These are phyloP conservation scores for Fratercula arctica DNA, from an alignment of 2,797 vertebrate species.

Conservation along the genomic window DNA sequence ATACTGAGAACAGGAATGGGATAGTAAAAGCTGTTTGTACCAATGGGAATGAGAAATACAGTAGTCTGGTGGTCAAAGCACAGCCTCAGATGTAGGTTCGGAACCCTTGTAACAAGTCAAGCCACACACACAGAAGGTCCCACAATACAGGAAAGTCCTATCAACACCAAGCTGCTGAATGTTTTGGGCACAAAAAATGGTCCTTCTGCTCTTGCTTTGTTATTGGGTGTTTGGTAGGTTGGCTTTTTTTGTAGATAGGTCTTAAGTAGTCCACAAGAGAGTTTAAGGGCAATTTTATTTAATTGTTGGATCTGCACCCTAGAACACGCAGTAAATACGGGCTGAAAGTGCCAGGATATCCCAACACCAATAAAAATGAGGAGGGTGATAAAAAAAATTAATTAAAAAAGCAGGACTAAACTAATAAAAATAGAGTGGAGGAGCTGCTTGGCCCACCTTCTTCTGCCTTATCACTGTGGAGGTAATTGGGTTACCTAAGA, in stretches of 20 bases:
- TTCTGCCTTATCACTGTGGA: not conserved
- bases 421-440: not conserved
- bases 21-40: fast-evolving
- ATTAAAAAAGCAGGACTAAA: not conserved
- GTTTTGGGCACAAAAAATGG: not conserved
- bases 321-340: not conserved
- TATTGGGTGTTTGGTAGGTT: not conserved
- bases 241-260: not conserved
- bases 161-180: not conserved
- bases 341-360: not conserved
- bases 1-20: not conserved
- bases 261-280: not conserved
- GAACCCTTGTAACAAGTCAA: not conserved
- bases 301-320: not conserved
- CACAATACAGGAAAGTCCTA: no score
- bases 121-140: not conserved
- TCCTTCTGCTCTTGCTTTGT: not conserved
- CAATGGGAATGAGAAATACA: not conserved
- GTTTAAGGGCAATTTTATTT: not conserved
- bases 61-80: not conserved
- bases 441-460: not conserved
- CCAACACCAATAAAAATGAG: not conserved
- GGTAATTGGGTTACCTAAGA: not conserved
- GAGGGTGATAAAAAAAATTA: not conserved
- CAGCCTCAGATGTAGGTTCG: not conserved